Evolutionary conservation across 2,113 vertebrate species (phyloP).

Genomic region (Elgaria multicarinata): DNA sequence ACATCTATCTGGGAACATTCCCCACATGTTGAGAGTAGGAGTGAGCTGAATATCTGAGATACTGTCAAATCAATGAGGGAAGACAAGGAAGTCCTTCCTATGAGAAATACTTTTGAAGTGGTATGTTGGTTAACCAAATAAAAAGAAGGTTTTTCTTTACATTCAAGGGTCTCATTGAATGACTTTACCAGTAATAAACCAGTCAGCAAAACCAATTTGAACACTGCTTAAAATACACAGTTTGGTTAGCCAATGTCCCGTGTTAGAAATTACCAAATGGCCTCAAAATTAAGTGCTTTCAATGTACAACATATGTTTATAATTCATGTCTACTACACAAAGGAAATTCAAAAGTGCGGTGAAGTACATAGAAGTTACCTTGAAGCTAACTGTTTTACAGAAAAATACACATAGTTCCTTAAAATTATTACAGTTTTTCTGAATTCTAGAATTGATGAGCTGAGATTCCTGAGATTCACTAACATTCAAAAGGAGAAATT

Average conservation of each 20-base stretch:
- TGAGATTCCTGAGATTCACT: background rate
- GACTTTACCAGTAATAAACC: background rate
- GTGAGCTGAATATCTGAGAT: background rate
- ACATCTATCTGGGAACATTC: too few species aligned
- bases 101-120: background rate
- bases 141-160: background rate
- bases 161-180: background rate
- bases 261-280: background rate
- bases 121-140: background rate
- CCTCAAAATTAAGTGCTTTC: background rate
- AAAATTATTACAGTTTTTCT: background rate
- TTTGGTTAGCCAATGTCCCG: background rate
- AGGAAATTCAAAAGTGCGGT: conserved; percentile 1
- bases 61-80: background rate
- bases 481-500: background rate
- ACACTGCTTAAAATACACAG: background rate
- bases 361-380: background rate
- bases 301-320: conserved; percentile 21
- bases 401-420: background rate
- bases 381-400: background rate
- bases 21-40: background rate
- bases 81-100: background rate
- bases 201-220: background rate
- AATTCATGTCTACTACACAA: background rate
- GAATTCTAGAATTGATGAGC: background rate